Conservation (phyloP, 2,888 invertebrate genomes). For the Metopia argyrocephala region DNA sequence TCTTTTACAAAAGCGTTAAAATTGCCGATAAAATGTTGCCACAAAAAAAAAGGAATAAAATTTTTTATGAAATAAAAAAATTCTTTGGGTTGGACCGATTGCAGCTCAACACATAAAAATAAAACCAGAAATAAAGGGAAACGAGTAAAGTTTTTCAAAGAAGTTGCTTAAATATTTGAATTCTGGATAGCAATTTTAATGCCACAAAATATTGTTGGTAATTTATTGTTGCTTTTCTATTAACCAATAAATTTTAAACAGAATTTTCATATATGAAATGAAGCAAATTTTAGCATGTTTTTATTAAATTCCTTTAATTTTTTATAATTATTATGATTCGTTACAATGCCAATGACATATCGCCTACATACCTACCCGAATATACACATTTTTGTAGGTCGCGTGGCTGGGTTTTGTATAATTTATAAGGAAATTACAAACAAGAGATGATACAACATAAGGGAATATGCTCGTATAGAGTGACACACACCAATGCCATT, state of each 20-base stretch:
- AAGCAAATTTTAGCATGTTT: no score
- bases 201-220: constrained; percentile 11
- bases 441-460: constrained; percentile 1
- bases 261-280: not conserved
- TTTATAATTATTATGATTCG: not conserved
- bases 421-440: constrained; percentile 44
- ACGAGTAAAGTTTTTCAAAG: constrained; percentile 31
- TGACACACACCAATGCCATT: constrained; percentile 52
- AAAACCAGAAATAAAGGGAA: constrained; percentile 2
- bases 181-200: constrained; percentile 51
- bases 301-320: not conserved
- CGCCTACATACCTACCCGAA: not conserved
- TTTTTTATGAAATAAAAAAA: not conserved
- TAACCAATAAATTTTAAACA: not conserved
- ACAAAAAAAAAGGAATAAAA: constrained; percentile 55
- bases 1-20: constrained; percentile 47
- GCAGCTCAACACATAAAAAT: not conserved
- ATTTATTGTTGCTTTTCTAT: not conserved
- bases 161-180: constrained; percentile 47
- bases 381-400: constrained; percentile 12
- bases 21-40: constrained; percentile 58
- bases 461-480: constrained; percentile 40
- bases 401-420: constrained; percentile 54
- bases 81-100: not conserved
- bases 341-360: constrained; percentile 11